Evolutionary conservation across 2,888 invertebrate genomes (phyloP).

Genomic region (Amblyjoppa fuscipennis): DNA sequence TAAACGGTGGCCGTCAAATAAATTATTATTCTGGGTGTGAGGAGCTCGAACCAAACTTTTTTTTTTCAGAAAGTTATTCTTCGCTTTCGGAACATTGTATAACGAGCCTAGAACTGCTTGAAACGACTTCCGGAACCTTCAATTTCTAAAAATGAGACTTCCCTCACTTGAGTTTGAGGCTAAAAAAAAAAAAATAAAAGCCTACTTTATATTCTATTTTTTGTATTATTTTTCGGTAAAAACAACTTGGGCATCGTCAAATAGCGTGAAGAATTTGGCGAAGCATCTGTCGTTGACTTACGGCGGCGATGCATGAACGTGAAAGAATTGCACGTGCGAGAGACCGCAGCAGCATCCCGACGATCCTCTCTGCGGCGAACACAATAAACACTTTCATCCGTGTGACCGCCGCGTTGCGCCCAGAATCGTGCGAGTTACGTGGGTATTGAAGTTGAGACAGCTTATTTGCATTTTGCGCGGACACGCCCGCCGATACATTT

Average conservation of each 20-base stretch:
- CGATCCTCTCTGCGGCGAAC: slow-evolving; percentile 52
- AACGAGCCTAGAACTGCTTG: no score
- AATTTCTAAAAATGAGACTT: background rate
- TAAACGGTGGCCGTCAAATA: no score
- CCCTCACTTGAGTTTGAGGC: background rate
- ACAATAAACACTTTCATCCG: slow-evolving; percentile 47
- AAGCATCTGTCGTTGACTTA: slow-evolving; percentile 2
- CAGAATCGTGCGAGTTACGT: slow-evolving; percentile 37
- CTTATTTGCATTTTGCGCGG: slow-evolving; percentile 14
- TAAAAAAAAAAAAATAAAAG: background rate
- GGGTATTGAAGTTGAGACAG: slow-evolving; percentile 5
- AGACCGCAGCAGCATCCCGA: slow-evolving; percentile 51
- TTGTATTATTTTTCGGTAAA: background rate
- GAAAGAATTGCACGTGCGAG: slow-evolving; percentile 28
- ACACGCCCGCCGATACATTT: slow-evolving; percentile 11
- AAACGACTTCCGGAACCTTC: background rate
- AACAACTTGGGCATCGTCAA: background rate
- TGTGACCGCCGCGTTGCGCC: slow-evolving; percentile 26
- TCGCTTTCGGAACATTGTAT: no score
- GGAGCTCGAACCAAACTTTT: no score
- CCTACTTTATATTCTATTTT: background rate
- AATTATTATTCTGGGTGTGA: no score
- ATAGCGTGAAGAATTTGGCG: background rate
- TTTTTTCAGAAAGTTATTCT: no score
- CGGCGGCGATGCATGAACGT: background rate